Base-by-base conservation (phyloP, 2,113 vertebrate species). In the Elaphurus davidianus region DNA sequence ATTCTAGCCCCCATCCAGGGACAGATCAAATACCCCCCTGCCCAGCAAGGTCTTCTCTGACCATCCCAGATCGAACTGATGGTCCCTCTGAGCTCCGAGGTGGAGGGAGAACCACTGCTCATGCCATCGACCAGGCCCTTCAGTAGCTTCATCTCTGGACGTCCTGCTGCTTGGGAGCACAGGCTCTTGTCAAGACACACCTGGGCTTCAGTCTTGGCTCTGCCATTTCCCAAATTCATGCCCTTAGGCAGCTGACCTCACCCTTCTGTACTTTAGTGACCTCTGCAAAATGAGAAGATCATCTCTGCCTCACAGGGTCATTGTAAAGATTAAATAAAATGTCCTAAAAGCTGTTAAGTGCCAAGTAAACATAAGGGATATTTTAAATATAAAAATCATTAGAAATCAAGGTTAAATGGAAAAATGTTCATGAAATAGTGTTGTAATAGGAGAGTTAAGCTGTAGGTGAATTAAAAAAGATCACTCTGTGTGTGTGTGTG, bases 381-480 rank as follows among this genome's bases (percentile, higher is more conserved):
- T 94, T 87, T 92, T 71, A 89, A 82, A 64, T 82, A 79, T n/a
- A 60, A 62, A 67, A 62, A 64, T 43, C 74, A 64, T 94, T 90
- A 85, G 33, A 96, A 95, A 83, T 85, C 33, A 95, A 84, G 30
- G 13, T 76, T 92, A 92, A 62, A 52, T 90, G 57, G 2, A 25
- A 91, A 97, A 88, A 90, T 87, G 87, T 50, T 95, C 17, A 79
- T 87, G 47, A 92, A 84, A 59, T 78, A 83, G 78, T 90, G 7
- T 55, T 95, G 21, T 96, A 33, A 30, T 97, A 57, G 21, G 57
- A 96, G 54, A 78, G 90, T 96, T 76, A 57, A 85, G 45, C 33
- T 93, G 15, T n/a, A 93, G 60, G n/a, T 82, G 86, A 96, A 90
- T 17, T 96, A 82, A 89, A 55, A 93, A 83, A 89, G 47, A 62